These are phyloP conservation scores for Drosophila mayri DNA, from an alignment of 1,140 invertebrate genomes.

Conservation along the genomic window DNA sequence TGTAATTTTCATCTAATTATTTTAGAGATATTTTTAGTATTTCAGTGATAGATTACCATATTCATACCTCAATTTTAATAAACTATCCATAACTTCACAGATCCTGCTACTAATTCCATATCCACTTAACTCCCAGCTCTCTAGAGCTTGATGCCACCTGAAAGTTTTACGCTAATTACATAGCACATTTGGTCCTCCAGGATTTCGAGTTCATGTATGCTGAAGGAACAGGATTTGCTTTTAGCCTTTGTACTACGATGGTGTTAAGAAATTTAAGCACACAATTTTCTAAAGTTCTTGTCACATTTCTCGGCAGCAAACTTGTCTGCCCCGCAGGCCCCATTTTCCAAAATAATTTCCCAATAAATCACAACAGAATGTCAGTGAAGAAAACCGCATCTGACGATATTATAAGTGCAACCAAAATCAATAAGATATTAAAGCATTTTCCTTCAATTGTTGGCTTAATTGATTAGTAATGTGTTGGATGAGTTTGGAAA, in stretches of 20 bases:
- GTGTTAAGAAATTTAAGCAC: constrained; percentile 36
- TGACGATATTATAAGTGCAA: background rate
- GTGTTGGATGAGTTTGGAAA: constrained; percentile 2
- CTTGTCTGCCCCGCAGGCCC: constrained; percentile 18
- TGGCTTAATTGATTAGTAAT: constrained; percentile 28
- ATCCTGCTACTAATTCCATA: constrained; percentile 26
- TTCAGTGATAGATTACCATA: background rate
- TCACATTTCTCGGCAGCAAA: constrained; percentile 26
- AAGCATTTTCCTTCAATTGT: constrained; percentile 15
- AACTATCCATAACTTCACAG: background rate
- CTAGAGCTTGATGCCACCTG: constrained; percentile 21
- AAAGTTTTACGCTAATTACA: constrained; percentile 64
- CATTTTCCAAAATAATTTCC: constrained; percentile 15
- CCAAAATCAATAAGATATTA: constrained; percentile 4
- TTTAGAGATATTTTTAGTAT: background rate
- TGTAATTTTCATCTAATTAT: background rate
- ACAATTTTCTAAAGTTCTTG: constrained; percentile 58
- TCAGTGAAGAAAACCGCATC: constrained; percentile 6
- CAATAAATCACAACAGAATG: constrained; percentile 13
- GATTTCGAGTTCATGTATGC: constrained; percentile 3
- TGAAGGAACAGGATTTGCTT: background rate
- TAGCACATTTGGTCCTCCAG: constrained; percentile 40
- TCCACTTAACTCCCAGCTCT: constrained; percentile 27
- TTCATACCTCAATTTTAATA: background rate
- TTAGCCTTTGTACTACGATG: background rate